These are phyloP conservation scores for Dorcus hopei DNA, from an alignment of 2,888 invertebrate species.

Conservation along the genomic window DNA sequence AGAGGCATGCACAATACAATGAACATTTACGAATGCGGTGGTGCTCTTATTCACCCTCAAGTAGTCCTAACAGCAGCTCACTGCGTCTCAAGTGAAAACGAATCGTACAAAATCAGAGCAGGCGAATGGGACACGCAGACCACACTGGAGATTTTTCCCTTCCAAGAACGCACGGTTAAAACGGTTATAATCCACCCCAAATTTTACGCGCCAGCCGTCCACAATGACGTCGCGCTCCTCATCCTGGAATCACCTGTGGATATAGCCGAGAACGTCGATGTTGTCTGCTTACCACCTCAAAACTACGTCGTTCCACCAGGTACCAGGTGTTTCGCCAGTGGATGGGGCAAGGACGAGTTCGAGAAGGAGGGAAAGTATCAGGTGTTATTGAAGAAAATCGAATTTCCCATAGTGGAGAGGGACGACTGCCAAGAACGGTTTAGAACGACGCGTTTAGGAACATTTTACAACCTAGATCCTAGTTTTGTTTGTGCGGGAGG, in stretches of 20 bases:
- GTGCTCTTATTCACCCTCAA: conserved; percentile 72
- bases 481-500: conserved; percentile 82
- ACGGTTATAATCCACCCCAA: conserved; percentile 53
- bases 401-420: conserved; percentile 63
- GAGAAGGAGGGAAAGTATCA: conserved; percentile 60
- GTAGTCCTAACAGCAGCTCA: conserved; percentile 81
- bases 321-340: conserved; percentile 66
- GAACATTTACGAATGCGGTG: conserved; percentile 62
- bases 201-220: conserved; percentile 58
- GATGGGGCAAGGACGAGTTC: conserved; percentile 76
- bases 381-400: conserved; percentile 67
- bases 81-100: conserved; percentile 53
- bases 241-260: conserved; percentile 56
- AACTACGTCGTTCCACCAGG: conserved; percentile 51
- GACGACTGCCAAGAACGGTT: conserved; percentile 59
- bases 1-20: conserved; percentile 51
- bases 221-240: conserved; percentile 69
- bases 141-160: conserved; percentile 62
- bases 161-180: conserved; percentile 60
- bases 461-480: conserved; percentile 60
- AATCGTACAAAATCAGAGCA: conserved; percentile 54
- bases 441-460: conserved; percentile 62
- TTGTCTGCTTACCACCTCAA: conserved; percentile 65
- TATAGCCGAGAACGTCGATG: conserved; percentile 66
- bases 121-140: conserved; percentile 87